A percentile compares a stretch with the other conserved stretches of the same genome.
phyloP scores from a whole-genome alignment of 2,888 invertebrate genomes.

The Aspidiotus rigidus region DNA sequence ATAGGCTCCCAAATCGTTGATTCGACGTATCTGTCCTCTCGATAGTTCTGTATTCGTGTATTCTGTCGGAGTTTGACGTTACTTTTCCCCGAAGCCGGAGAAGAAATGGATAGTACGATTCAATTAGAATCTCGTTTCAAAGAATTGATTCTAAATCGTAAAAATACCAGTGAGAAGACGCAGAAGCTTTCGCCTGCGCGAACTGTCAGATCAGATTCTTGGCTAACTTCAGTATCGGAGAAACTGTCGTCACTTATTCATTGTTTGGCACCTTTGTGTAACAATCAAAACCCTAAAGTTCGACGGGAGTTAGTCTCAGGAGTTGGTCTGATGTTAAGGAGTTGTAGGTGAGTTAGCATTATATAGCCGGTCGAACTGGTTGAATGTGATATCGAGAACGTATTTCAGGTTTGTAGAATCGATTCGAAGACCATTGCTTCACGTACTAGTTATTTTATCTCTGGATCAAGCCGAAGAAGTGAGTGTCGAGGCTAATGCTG shows the following conservation, averaged over 20 bases:
- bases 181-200: no score
- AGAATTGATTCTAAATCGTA: no score
- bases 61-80: neutral
- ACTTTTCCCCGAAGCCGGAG: neutral
- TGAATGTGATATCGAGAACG: neutral
- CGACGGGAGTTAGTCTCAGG: slow-evolving; percentile 12
- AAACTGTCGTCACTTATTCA: slow-evolving; percentile 11
- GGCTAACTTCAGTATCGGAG: neutral
- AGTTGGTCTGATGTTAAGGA: slow-evolving; percentile 10
- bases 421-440: slow-evolving; percentile 51
- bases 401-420: slow-evolving; percentile 40
- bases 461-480: slow-evolving; percentile 56
- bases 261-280: slow-evolving; percentile 8
- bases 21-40: neutral
- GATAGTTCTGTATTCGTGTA: neutral
- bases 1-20: neutral
- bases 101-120: neutral
- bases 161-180: no score
- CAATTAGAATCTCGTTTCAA: no score
- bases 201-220: neutral
- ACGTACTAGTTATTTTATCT: slow-evolving; percentile 57
- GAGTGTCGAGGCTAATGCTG: slow-evolving; percentile 43
- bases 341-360: slow-evolving; percentile 8
- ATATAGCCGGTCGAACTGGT: neutral
- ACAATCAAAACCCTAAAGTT: slow-evolving; percentile 15